Evolutionary conservation across 2,113 vertebrate species (phyloP).

Genomic region (Zootoca vivipara): DNA sequence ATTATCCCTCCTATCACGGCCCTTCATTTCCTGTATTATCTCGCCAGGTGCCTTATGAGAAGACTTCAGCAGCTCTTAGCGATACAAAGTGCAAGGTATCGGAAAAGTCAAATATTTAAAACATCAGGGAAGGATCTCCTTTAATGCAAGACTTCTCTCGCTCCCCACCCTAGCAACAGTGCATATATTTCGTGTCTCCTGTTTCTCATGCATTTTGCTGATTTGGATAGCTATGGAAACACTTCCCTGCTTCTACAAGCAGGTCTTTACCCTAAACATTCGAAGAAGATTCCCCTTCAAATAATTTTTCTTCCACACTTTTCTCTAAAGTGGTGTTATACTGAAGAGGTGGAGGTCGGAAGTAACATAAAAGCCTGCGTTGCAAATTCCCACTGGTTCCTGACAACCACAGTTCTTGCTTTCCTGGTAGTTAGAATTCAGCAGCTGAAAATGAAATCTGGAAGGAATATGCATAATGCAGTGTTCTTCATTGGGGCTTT

Average conservation of each 20-base stretch:
- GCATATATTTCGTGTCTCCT: not conserved
- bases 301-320: not conserved
- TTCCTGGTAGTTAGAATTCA: conserved; percentile 21
- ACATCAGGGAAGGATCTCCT: conserved; percentile 7
- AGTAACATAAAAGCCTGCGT: not conserved
- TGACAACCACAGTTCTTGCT: conserved; percentile 23
- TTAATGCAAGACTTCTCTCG: not conserved
- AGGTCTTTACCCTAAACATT: not conserved
- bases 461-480: conserved; percentile 32
- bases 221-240: fast-evolving
- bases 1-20: not conserved
- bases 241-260: not conserved
- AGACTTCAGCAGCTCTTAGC: conserved; percentile 22
- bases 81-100: not conserved
- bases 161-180: conserved; percentile 31
- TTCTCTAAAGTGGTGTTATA: conserved; percentile 1
- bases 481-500: conserved; percentile 19
- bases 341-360: not conserved
- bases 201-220: not conserved
- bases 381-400: not conserved
- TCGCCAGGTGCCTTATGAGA: not conserved
- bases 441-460: conserved; percentile 32
- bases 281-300: not conserved
- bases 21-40: conserved; percentile 38
- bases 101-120: conserved; percentile 39